Base-by-base conservation (phyloP, 2,888 invertebrate genomes). In the Drosophila kambysellisi region DNA sequence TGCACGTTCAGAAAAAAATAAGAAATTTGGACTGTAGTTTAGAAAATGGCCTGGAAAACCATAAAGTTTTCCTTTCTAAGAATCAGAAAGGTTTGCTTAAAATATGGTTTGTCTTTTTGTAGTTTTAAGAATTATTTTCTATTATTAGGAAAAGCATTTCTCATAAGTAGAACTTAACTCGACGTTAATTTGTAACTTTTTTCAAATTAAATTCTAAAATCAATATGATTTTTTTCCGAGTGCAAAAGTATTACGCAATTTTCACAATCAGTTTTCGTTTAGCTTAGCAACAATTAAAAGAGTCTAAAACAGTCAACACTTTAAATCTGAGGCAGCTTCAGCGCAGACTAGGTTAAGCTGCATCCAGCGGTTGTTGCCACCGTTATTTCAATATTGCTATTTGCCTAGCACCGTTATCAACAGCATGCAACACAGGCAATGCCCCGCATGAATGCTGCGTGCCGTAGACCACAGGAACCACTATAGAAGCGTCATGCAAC, bases 381-480 rank as follows among this genome's bases (percentile, higher is more conserved):
- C 46, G 46, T 25, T 20, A 39, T 54, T 33, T 33, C 32, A 30
- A 51, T 35, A 65, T 41, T 30, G 8, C 12, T 35, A 41, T 25
- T 25, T 41, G 50, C n/a, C n/a, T 15, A 20, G 20, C 17, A 33
- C 15, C 20, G 25, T 29, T 46, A 35, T 46, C 20, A 43, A 37
- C 5, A 32, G 15, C 25, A 20, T 33, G 8, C 25, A 29, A 37
- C 67, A 54, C 5, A 1, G 56, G 15, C n/a, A 30, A 32, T 43
- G 46, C 20, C 15, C 7, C 32, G 12, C 20, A 56, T 41, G 54
- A 59, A 59, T 32, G 63, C 12, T 41, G 61, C 50, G 58, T 69
- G 72, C 71, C 71, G 53, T 46, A 29, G 53, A 70, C 83, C 70
- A 30, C 74, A 68, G 39, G 20, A 57, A 56, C 67, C 79, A 57